These are phyloP conservation scores for Tinamus guttatus DNA, from an alignment of 2,113 vertebrate genomes.

Conservation along the genomic window DNA sequence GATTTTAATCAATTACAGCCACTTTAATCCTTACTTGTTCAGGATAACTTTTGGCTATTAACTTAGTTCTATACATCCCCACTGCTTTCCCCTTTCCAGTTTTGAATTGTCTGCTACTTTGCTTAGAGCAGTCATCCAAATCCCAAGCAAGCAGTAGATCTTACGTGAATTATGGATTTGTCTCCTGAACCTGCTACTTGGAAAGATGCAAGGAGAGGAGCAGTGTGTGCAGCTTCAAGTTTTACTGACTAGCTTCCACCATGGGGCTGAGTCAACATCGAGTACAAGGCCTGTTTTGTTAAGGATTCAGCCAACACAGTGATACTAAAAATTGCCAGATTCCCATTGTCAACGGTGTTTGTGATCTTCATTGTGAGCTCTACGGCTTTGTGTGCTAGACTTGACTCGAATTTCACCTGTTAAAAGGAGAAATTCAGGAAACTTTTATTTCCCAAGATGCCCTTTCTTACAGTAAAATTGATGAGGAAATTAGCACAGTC, in stretches of 20 bases:
- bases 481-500: background rate
- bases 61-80: background rate
- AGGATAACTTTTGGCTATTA: background rate
- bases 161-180: slow-evolving; percentile 2
- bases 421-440: slow-evolving; percentile 22
- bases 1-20: background rate
- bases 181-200: background rate
- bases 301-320: background rate
- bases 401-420: background rate
- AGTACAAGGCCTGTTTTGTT: background rate
- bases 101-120: slow-evolving; percentile 3
- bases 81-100: background rate
- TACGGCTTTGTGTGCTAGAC: background rate
- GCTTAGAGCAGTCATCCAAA: background rate
- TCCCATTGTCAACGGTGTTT: background rate
- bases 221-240: background rate
- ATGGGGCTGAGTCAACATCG: background rate
- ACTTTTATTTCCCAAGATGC: slow-evolving; percentile 4
- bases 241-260: background rate
- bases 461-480: background rate
- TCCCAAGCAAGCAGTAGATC: background rate
- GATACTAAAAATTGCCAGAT: background rate
- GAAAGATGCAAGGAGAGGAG: background rate
- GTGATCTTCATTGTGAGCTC: background rate
- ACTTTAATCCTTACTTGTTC: background rate